phyloP scores from a whole-genome alignment of 2,888 invertebrate genomes.

The Phaonia tiefii region DNA sequence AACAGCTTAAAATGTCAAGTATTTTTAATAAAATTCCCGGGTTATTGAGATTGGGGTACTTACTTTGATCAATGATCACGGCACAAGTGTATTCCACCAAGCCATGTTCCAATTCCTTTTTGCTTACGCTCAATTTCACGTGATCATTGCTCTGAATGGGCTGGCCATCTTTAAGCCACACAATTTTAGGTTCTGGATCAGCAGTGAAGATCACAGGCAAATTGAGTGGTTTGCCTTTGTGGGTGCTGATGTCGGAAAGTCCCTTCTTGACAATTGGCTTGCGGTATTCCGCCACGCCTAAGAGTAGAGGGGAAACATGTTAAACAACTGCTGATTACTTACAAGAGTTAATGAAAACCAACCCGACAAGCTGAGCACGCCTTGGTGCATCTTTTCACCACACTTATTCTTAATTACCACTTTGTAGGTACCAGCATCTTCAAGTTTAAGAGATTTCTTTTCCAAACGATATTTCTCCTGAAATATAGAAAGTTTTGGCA shows the following conservation, averaged over 20 bases:
- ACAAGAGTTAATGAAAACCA: constrained; percentile 74
- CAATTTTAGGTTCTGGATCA: constrained; percentile 93
- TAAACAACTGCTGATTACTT: not conserved
- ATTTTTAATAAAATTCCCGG: constrained; percentile 5
- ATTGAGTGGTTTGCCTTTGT: constrained; percentile 85
- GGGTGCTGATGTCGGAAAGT: constrained; percentile 85
- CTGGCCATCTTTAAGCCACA: constrained; percentile 90
- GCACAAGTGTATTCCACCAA: constrained; percentile 91
- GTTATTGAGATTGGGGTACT: constrained; percentile 36
- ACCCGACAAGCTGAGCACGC: constrained; percentile 88
- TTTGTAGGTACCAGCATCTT: constrained; percentile 91
- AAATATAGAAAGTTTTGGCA: constrained; percentile 7
- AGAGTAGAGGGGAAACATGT: constrained; percentile 18
- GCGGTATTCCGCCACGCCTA: constrained; percentile 88
- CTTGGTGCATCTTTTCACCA: constrained; percentile 89
- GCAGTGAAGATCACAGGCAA: constrained; percentile 90
- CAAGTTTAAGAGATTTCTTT: constrained; percentile 85
- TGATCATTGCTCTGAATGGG: constrained; percentile 82
- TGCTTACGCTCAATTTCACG: constrained; percentile 84
- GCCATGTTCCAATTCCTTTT: constrained; percentile 87
- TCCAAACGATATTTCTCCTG: constrained; percentile 87
- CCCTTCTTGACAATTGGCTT: constrained; percentile 88
- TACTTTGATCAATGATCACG: constrained; percentile 88
- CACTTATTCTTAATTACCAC: constrained; percentile 91
- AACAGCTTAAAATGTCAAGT: constrained; percentile 78